Conservation (phyloP, 2,888 invertebrate species). For the Exocentrus adspersus region DNA sequence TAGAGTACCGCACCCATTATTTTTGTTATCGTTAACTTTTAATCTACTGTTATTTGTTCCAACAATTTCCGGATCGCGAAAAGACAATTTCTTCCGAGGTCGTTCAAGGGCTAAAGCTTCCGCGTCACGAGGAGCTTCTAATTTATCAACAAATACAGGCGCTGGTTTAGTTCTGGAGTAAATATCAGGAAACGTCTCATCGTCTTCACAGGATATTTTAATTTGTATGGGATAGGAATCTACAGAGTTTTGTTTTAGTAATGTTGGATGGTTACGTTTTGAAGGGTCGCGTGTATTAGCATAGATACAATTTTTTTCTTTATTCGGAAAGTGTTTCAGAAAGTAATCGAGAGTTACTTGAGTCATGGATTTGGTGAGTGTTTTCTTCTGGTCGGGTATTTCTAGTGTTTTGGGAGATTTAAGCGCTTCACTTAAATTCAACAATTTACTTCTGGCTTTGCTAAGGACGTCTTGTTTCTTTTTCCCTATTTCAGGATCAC, state of each 20-base stretch:
- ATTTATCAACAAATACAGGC: slow-evolving; percentile 57
- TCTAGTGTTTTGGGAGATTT: slow-evolving; percentile 61
- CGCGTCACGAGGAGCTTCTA: slow-evolving; percentile 60
- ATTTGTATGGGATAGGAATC: slow-evolving; percentile 59
- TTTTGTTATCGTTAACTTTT: slow-evolving; percentile 11
- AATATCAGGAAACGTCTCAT: slow-evolving; percentile 39
- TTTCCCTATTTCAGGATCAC: slow-evolving; percentile 29
- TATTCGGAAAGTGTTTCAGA: slow-evolving; percentile 62
- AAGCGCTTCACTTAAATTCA: slow-evolving; percentile 61
- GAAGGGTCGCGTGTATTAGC: slow-evolving; percentile 43
- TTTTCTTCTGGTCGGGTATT: slow-evolving; percentile 50
- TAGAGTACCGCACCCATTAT: slow-evolving; percentile 29
- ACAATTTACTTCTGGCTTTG: slow-evolving; percentile 58
- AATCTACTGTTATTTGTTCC: slow-evolving; percentile 23
- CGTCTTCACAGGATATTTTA: slow-evolving; percentile 51
- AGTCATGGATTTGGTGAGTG: slow-evolving; percentile 58
- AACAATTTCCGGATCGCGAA: slow-evolving; percentile 82
- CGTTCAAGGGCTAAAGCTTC: slow-evolving; percentile 66
- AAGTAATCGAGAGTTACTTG: slow-evolving; percentile 65
- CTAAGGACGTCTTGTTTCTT: slow-evolving; percentile 63
- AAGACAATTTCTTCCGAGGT: slow-evolving; percentile 87
- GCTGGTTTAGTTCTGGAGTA: slow-evolving; percentile 56
- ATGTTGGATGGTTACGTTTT: slow-evolving; percentile 35
- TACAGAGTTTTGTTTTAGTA: slow-evolving; percentile 61
- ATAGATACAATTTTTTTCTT: slow-evolving; percentile 57